Evolutionary conservation across 1,140 invertebrate genomes (phyloP), one percentile per base, ranked within the genome.

Genomic region (Adoxophyes honmai): DNA sequence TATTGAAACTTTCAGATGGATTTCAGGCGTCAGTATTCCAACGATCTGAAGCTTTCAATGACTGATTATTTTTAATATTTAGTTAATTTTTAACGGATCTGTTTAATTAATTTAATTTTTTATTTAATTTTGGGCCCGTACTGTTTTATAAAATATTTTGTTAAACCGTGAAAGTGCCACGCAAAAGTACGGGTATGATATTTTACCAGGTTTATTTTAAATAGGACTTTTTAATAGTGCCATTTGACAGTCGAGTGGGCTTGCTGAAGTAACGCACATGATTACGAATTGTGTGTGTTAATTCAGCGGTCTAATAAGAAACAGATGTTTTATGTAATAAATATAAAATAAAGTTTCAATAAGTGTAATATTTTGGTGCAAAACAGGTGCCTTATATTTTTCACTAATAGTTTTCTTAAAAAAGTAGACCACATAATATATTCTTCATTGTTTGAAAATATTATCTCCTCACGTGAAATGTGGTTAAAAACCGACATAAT

Each of bases 1-100:
- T 48, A 48, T 48, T 48, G 42, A 48, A 48, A 48, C 9, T 48
- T 48, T 48, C 42, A 48, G 42, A 48, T 48, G 18, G 21, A 16
- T 28, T 28, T 21, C 42, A 75, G 74, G 73, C 73, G 79, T 68
- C 77, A 69, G 82, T 83, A 88, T 83, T 82, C 84, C 84, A 83
- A 60, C 65, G 72, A 75, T 84, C 80, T 85, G 79, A 88, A 86
- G 84, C 52, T 81, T 85, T 78, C 82, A 83, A 86, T 86, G 81
- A 83, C 81, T 82, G 80, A 83, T 66, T 72, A 72, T 62, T 64
- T 67, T 73, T 58, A 52, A 62, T 35, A 34, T 62, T 59, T 75
- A 74, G 76, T 55, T 62, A 63, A 65, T 73, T 63, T 68, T 55
- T 66, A 64, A 48, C 18, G 78, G 82, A 86, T 86, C 82, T 86